Evolutionary conservation across 2,797 vertebrate species (phyloP).

Genomic region (Tenualosa thibaudeaui): DNA sequence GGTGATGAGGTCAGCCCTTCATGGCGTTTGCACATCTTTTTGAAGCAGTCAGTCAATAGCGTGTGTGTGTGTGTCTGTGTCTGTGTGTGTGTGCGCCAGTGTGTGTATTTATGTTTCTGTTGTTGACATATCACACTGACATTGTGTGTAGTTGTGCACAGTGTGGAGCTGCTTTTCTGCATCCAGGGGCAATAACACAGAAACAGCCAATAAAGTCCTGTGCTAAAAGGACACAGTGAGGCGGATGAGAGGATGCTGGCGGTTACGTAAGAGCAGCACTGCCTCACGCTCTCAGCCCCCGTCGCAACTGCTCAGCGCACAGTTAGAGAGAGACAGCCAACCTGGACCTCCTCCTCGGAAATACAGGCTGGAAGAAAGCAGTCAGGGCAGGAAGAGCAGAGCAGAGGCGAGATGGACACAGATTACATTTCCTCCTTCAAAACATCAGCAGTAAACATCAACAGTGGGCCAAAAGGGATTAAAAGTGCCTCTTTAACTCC

Average conservation of each 20-base stretch:
- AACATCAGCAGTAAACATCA: conserved; percentile 2
- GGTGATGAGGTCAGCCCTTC: conserved; percentile 7
- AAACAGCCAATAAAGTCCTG: conserved; percentile 11
- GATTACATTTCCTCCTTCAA: conserved; percentile 2
- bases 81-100: too few relatives aligned
- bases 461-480: not conserved
- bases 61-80: not conserved
- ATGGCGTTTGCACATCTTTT: not conserved
- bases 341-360: not conserved
- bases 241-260: conserved; percentile 15
- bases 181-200: not conserved
- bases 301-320: not conserved
- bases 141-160: not conserved
- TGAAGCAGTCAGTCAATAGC: not conserved
- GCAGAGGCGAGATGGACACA: not conserved
- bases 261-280: not conserved
- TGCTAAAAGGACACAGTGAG: not conserved
- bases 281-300: not conserved
- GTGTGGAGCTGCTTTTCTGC: not conserved
- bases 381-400: not conserved
- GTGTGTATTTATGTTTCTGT: not conserved
- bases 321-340: not conserved
- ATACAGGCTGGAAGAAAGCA: conserved; percentile 3
- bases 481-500: not conserved
- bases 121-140: not conserved